Evolutionary conservation across 2,113 vertebrate genomes (phyloP), one percentile per base, ranked within the genome.

Genomic region (Mastomys coucha): DNA sequence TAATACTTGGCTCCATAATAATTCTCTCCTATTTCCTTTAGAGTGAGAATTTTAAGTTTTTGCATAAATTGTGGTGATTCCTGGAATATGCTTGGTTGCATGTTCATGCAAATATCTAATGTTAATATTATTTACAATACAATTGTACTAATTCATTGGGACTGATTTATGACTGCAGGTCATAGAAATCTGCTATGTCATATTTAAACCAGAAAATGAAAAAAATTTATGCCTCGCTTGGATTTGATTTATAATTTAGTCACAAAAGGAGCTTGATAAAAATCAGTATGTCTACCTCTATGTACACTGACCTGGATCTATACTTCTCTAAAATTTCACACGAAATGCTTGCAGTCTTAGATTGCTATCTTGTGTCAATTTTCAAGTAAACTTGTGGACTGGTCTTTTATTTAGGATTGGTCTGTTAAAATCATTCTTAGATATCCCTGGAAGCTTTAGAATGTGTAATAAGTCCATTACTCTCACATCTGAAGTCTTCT

Each of bases 151-250:
- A 78, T 0, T 0, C 73, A 92, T 28, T 53, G 53, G 76, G 49
- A 65, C 20, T 85, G 70, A 96, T 80, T 85, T 92, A 20, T 26
- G 60, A 51, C 39, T 39, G 0, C 28, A 2, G 36, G 65, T 77
- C 82, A 88, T 31, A 60, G 69, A 82, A 73, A 73, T 53, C 70
- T 67, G 65, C 49, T 67, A 45, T 67, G 67, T 86, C 69, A 69
- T 92, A 80, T 91, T 89, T 95, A 93, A 89, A 78, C 19, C 28
- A 63, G 36, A 95, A 58, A 72, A 76, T 31, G 75, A 6, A n/a
- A 94, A 85, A 77, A 69, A 17, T 63, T 2, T 65, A 86, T 49
- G 20, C 9, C 49, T 86, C 84, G 3, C 5, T 20, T 87, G 5
- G 20, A 49, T 95, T 77, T 82, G 28, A 73, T 65, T n/a, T 31